These are phyloP conservation scores for Cactoblastis cactorum DNA, from an alignment of 2,888 invertebrate genomes.

Conservation along the genomic window DNA sequence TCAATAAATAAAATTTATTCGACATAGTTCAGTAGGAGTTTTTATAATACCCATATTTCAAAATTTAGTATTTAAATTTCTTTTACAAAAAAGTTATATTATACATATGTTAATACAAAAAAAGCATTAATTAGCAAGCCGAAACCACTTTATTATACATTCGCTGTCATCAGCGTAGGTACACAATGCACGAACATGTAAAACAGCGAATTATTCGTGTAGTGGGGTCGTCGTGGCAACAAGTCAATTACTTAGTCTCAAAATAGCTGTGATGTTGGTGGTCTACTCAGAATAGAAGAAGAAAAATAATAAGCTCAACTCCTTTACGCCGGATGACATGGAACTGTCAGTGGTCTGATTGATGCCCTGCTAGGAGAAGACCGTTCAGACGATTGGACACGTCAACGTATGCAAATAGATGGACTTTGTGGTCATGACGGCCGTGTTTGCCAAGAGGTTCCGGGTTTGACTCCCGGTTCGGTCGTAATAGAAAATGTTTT, in stretches of 20 bases:
- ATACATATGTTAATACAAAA: neutral
- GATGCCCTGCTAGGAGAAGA: constrained; percentile 23
- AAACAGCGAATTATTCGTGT: constrained; percentile 62
- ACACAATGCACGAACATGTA: constrained; percentile 38
- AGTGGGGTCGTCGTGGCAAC: constrained; percentile 55
- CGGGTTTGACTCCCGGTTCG: too few species aligned
- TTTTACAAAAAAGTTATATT: neutral
- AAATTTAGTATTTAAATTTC: neutral
- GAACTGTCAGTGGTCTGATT: constrained; percentile 38
- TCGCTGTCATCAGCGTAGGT: constrained; percentile 3
- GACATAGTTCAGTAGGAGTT: too few species aligned
- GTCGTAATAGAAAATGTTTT: too few species aligned
- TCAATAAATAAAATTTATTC: too few species aligned
- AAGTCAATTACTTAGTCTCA: constrained; percentile 72
- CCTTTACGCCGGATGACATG: constrained; percentile 33
- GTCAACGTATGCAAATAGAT: constrained; percentile 9
- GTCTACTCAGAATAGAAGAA: constrained; percentile 65
- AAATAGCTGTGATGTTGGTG: constrained; percentile 64
- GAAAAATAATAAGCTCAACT: constrained; percentile 52
- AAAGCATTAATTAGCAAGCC: constrained; percentile 6
- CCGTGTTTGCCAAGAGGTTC: too few species aligned
- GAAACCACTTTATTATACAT: constrained; percentile 6
- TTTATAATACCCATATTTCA: too few species aligned
- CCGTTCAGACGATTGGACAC: constrained; percentile 7
- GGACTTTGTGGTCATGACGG: too few species aligned